These are phyloP conservation scores for Podarcis raffonei DNA, from an alignment of 2,113 vertebrate species.

Conservation along the genomic window DNA sequence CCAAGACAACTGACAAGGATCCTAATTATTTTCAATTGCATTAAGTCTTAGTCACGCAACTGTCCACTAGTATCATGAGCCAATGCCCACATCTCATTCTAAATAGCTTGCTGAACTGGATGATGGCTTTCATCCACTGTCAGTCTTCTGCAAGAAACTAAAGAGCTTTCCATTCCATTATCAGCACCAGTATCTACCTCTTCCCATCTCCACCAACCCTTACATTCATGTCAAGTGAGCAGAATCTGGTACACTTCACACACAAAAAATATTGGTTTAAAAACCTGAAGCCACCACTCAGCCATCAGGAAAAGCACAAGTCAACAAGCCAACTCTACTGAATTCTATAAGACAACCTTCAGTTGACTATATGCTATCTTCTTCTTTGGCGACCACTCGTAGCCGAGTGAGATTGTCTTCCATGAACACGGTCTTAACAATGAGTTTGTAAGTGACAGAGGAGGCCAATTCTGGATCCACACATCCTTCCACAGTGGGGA, in stretches of 20 bases:
- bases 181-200: neutral
- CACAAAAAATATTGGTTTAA: neutral
- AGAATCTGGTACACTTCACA: neutral
- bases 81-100: neutral
- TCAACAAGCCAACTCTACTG: too few relatives aligned
- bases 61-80: neutral
- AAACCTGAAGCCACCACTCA: too few relatives aligned
- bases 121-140: neutral
- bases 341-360: too few relatives aligned
- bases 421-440: too few relatives aligned
- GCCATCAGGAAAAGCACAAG: too few relatives aligned
- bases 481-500: too few relatives aligned
- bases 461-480: too few relatives aligned
- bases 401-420: too few relatives aligned
- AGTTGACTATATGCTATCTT: too few relatives aligned
- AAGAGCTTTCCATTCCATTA: neutral
- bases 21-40: neutral
- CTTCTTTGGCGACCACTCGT: too few relatives aligned
- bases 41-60: neutral
- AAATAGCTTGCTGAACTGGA: accelerated
- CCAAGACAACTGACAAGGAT: neutral
- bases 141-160: accelerated
- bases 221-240: too few relatives aligned
- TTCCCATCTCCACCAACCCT: accelerated
- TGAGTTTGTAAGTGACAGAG: too few relatives aligned